Evolutionary conservation across 2,888 invertebrate genomes (phyloP).

Genomic region (Mylabris sibirica): DNA sequence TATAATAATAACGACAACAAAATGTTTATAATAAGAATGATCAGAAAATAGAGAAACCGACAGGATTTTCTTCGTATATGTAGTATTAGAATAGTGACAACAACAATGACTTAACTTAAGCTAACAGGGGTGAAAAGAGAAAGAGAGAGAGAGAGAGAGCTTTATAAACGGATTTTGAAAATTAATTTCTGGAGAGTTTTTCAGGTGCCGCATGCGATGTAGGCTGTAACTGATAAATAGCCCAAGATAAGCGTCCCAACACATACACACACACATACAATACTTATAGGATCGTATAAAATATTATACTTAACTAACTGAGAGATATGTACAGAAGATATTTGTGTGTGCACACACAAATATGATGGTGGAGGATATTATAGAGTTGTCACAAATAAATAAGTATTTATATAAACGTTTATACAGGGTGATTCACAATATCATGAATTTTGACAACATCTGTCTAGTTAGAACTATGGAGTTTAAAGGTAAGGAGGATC

Average conservation of each 20-base stretch:
- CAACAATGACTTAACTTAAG: constrained; percentile 53
- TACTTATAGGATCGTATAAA: constrained; percentile 53
- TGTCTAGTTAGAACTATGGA: too few species aligned
- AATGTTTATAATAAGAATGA: background rate
- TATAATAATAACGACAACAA: background rate
- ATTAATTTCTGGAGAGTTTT: constrained; percentile 51
- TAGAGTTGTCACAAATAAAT: constrained; percentile 32
- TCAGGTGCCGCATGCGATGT: constrained; percentile 54
- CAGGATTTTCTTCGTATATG: too few species aligned
- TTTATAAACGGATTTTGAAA: constrained; percentile 53
- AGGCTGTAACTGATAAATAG: constrained; percentile 51
- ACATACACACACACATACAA: constrained; percentile 40
- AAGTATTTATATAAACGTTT: background rate
- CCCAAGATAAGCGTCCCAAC: constrained; percentile 41
- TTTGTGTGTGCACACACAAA: constrained; percentile 9
- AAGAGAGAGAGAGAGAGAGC: constrained; percentile 15
- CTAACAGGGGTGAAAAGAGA: too few species aligned
- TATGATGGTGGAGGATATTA: constrained; percentile 21
- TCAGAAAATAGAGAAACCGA: background rate
- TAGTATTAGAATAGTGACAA: constrained; percentile 39
- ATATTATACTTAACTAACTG: constrained; percentile 51
- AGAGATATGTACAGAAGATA: constrained; percentile 38
- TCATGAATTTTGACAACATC: too few species aligned
- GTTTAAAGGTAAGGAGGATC: too few species aligned
- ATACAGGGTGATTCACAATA: background rate